Evolutionary conservation across 2,888 invertebrate genomes (phyloP).

Genomic region (Helicoverpa assulta): DNA sequence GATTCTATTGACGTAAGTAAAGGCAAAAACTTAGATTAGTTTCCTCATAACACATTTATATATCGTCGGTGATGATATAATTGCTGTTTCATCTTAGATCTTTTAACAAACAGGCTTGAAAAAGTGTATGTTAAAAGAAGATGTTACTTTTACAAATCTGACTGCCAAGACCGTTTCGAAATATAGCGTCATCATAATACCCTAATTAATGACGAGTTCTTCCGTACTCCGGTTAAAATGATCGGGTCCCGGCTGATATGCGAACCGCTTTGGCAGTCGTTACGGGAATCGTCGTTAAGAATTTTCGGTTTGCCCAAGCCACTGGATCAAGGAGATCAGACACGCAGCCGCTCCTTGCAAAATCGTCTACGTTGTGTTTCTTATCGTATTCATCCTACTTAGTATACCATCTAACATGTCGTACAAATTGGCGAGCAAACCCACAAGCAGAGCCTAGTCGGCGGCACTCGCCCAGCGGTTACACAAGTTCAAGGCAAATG

Average conservation of each 20-base stretch:
- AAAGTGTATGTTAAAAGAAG: background rate
- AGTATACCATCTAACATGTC: background rate
- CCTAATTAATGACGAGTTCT: no score
- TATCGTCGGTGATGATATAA: background rate
- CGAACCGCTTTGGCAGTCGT: no score
- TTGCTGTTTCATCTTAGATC: background rate
- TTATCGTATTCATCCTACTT: background rate
- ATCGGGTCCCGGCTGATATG: no score
- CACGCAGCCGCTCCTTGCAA: no score
- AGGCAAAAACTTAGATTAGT: background rate
- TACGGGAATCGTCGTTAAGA: no score
- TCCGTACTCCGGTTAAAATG: no score
- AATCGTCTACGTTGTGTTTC: no score
- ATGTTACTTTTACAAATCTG: no score
- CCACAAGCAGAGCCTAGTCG: slow-evolving; percentile 38
- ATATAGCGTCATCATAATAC: no score
- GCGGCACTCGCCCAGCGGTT: slow-evolving; percentile 67
- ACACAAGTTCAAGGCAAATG: slow-evolving; percentile 74
- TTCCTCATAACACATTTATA: background rate
- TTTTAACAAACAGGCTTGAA: background rate
- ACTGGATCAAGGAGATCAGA: no score
- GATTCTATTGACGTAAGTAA: background rate
- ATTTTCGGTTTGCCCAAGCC: no score
- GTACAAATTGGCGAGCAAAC: slow-evolving; percentile 48
- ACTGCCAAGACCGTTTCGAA: no score